These are phyloP conservation scores for Drosophila bocki DNA, from an alignment of 1,140 invertebrate genomes.

Conservation along the genomic window DNA sequence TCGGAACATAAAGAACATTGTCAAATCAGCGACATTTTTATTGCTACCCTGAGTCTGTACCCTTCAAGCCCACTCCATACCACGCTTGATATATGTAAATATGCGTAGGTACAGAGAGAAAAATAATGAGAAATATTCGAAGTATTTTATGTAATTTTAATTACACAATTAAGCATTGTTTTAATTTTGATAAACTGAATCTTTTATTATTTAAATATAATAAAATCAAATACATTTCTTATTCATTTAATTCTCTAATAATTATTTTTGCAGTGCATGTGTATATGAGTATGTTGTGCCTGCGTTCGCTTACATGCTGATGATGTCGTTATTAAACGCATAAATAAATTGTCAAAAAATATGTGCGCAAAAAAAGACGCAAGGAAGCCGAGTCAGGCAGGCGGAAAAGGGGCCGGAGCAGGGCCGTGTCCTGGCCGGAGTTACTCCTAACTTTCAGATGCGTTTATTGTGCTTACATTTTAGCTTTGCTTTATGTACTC, in stretches of 20 bases:
- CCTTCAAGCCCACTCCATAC: conserved; percentile 11
- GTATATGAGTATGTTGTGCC: conserved; percentile 30
- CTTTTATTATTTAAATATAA: not conserved
- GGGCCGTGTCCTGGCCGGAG: conserved; percentile 1
- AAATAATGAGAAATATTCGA: not conserved
- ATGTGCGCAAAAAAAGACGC: conserved; percentile 33
- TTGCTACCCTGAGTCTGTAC: conserved; percentile 45
- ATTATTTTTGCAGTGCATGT: conserved; percentile 1
- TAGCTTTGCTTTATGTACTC: conserved; percentile 53
- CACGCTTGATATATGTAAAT: conserved; percentile 24
- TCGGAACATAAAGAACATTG: conserved; percentile 73
- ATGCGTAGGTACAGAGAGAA: conserved; percentile 3
- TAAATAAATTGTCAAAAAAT: conserved; percentile 80
- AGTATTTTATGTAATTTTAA: not conserved
- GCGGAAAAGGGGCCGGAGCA: not conserved
- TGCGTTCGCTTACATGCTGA: conserved; percentile 67
- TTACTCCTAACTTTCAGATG: conserved; percentile 38
- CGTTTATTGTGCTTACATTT: conserved; percentile 50
- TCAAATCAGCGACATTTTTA: conserved; percentile 84
- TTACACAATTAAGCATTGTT: not conserved
- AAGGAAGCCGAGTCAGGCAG: conserved; percentile 1
- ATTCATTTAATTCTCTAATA: not conserved
- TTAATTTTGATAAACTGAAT: not conserved
- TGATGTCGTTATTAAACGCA: conserved; percentile 83
- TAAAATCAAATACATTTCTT: no score